phyloP scores from a whole-genome alignment of 53 echinoderm and acorn worm species.

The Apostichopus leukothele region DNA sequence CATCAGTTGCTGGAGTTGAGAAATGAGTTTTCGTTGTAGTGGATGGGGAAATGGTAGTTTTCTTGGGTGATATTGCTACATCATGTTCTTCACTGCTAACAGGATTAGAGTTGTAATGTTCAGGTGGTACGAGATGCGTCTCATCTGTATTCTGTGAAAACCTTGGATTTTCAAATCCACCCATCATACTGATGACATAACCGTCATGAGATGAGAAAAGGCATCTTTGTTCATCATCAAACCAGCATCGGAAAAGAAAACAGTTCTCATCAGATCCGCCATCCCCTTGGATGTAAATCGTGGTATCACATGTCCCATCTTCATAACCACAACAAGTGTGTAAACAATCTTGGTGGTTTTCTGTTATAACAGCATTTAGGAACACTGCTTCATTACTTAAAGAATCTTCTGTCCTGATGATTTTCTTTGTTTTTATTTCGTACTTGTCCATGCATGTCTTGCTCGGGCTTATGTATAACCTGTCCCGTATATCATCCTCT shows the following conservation, averaged over 20 bases:
- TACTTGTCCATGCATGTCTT: conserved; percentile 45
- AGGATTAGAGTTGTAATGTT: background rate
- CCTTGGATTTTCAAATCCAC: conserved; percentile 55
- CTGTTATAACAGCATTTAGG: conserved; percentile 47
- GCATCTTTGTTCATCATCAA: conserved; percentile 52
- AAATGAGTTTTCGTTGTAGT: background rate
- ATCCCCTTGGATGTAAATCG: conserved; percentile 59
- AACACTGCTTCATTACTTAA: conserved; percentile 65
- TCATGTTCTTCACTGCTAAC: background rate
- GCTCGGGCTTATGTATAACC: background rate
- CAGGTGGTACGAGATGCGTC: background rate
- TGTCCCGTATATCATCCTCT: background rate
- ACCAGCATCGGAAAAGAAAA: conserved; percentile 65
- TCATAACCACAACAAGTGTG: conserved; percentile 62
- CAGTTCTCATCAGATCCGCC: conserved; percentile 56
- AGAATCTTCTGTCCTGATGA: conserved; percentile 88
- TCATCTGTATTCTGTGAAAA: background rate
- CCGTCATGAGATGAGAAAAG: conserved; percentile 64
- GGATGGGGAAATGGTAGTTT: background rate
- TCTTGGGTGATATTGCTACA: background rate
- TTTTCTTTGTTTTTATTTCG: conserved; percentile 47
- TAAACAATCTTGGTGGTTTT: conserved; percentile 56
- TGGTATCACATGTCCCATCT: conserved; percentile 60
- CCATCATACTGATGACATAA: conserved; percentile 55
- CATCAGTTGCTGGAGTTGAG: background rate